phyloP scores from a whole-genome alignment of 2,113 vertebrate genomes.

The Crotalus tigris region DNA sequence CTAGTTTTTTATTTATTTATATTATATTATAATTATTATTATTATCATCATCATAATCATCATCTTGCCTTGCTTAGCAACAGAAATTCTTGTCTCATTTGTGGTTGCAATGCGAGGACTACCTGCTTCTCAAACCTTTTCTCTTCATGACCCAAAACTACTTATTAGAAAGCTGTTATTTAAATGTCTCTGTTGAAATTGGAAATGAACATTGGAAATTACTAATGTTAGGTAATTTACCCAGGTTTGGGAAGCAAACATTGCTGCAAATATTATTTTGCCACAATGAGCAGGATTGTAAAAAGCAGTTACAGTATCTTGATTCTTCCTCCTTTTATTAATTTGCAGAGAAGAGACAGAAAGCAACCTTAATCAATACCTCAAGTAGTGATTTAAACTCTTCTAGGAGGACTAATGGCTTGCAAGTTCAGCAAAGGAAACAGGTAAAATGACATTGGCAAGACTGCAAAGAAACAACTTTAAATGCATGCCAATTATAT shows the following conservation, averaged over 20 bases:
- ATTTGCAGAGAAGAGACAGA: not conserved
- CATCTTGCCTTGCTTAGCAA: too few species aligned
- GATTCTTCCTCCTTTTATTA: not conserved
- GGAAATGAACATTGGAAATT: not conserved
- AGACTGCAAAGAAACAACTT: slow-evolving; percentile 30
- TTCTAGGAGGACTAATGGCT: not conserved
- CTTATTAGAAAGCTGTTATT: not conserved
- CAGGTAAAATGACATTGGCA: rapidly evolving
- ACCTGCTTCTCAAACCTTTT: not conserved
- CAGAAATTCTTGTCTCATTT: too few species aligned
- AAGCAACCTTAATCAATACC: not conserved
- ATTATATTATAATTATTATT: too few species aligned
- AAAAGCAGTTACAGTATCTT: not conserved
- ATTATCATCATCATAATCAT: too few species aligned
- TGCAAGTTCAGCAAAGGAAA: not conserved
- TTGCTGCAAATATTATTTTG: not conserved
- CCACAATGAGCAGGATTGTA: not conserved
- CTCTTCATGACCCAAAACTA: too few species aligned
- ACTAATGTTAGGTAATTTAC: not conserved
- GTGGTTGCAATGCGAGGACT: not conserved
- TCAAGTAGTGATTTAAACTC: not conserved
- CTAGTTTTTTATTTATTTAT: too few species aligned
- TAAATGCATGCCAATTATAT: slow-evolving; percentile 18
- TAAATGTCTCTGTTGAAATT: not conserved
- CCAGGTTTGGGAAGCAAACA: not conserved